Evolutionary conservation across 2,888 invertebrate species (phyloP), one percentile per base, ranked within the genome.

Genomic region (Ischnura elegans): DNA sequence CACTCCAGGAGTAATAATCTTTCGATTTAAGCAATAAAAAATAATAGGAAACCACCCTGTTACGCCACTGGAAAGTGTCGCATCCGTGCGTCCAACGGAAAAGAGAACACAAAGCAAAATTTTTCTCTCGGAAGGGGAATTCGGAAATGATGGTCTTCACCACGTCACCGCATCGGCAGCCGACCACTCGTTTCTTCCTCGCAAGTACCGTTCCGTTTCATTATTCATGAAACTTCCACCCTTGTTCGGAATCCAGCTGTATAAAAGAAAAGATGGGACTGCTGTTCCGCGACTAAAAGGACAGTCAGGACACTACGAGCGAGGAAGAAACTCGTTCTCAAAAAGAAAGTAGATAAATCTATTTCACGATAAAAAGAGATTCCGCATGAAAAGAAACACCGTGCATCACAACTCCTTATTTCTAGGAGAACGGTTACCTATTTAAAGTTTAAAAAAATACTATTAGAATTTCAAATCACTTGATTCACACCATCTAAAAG

Each of bases 171-270:
- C 8, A 76, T 36, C 25, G 76, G 76, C 36, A 25, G 76, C 76
- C 29, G 36, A 29, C 29, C 36, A 36, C 76, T 76, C 36, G 36
- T 13, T 76, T 76, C 76, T 10, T 36, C 76, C 76, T n/a, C 76
- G 13, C 0, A 10, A 36, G 76, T 76, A 76, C 76, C 76, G 76
- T 76, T 76, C 25, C 25, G 76, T 76, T 76, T 76, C 76, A 76
- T 76, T 76, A 76, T 76, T 76, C 76, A 76, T 76, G 76, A 76
- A 36, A 76, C 25, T 76, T 76, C 76, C 76, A 76, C 76, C 76
- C 76, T 36, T 76, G 76, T 13, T 21, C 10, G 76, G 76, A 76
- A 76, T 76, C 36, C 76, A 76, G 36, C 29, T 8, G 29, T 76
- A 5, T 36, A 36, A 76, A 36, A 76, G n/a, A 25, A 76, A 29